Percentiles rank a stretch among this genome's conserved stretches.
phyloP scores from a whole-genome alignment of 30 jellyfish, hydroid and myxozoan genomes.

The Aurelia sp. region DNA sequence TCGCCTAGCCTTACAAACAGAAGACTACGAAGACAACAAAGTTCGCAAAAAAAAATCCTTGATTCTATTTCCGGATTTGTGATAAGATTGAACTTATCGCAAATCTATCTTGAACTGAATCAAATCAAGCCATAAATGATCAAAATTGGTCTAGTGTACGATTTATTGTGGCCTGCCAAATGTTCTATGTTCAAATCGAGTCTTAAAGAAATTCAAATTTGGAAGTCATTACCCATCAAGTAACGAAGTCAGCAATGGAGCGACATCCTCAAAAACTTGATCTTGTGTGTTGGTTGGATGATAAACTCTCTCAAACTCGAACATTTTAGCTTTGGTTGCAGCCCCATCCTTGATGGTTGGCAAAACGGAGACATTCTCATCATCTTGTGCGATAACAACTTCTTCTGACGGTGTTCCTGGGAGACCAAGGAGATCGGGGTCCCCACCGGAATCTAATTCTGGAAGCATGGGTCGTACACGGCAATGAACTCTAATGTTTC shows the following conservation, averaged over 20 bases:
- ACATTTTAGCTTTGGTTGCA: conserved; percentile 43
- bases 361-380: conserved; percentile 66
- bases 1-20: too few relatives aligned
- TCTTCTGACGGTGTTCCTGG: conserved; percentile 86
- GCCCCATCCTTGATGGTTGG: conserved; percentile 39
- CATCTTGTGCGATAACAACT: conserved; percentile 74
- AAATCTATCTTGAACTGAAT: too few relatives aligned
- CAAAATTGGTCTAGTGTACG: too few relatives aligned
- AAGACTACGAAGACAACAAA: too few relatives aligned
- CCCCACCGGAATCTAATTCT: conserved; percentile 86
- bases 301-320: conserved; percentile 88
- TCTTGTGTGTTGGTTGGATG: conserved; percentile 66
- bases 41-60: too few relatives aligned
- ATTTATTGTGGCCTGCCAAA: too few relatives aligned
- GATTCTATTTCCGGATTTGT: too few relatives aligned
- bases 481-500: conserved; percentile 92
- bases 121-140: too few relatives aligned
- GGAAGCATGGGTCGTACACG: conserved; percentile 88
- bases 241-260: conserved; percentile 87
- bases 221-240: conserved; percentile 82
- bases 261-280: conserved; percentile 70
- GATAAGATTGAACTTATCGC: too few relatives aligned
- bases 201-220: too few relatives aligned
- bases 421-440: conserved; percentile 74
- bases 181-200: too few relatives aligned